phyloP scores from a whole-genome alignment of 1,140 invertebrate species.

The Rhopalosiphum maidis region DNA sequence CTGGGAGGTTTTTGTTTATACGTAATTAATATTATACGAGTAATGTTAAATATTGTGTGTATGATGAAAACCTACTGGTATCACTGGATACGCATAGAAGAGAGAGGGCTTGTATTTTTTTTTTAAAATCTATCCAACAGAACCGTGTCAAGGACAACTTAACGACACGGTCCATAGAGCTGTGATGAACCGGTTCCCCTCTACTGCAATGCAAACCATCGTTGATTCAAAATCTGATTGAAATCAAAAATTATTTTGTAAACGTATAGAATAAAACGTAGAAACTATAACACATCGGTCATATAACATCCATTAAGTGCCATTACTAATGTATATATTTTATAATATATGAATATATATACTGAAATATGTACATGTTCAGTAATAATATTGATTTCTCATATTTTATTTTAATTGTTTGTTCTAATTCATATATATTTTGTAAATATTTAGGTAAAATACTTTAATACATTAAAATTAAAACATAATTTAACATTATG shows the following conservation, averaged over 20 bases:
- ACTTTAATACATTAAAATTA: background rate
- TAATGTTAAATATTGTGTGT: constrained; percentile 34
- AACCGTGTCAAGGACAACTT: constrained; percentile 57
- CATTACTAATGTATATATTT: background rate
- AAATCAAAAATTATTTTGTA: constrained; percentile 38
- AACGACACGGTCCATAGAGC: constrained; percentile 55
- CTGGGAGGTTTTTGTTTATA: background rate
- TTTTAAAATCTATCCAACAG: constrained; percentile 54
- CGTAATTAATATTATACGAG: background rate
- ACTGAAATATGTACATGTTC: background rate
- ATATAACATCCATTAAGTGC: background rate
- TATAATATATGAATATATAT: background rate
- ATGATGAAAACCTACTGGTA: constrained; percentile 45
- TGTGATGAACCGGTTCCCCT: constrained; percentile 57
- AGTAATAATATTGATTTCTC: background rate
- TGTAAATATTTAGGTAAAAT: background rate
- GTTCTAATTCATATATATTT: background rate
- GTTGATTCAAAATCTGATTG: constrained; percentile 36
- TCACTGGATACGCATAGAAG: constrained; percentile 25
- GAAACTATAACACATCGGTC: background rate
- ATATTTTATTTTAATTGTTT: background rate
- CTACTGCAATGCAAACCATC: constrained; percentile 45
- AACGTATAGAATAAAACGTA: background rate
- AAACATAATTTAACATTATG: background rate
- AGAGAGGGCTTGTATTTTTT: constrained; percentile 56